A percentile compares a stretch with the other conserved stretches of the same genome.
Conservation (phyloP, 1,140 invertebrate species). For the Andrena cerasifolii region DNA sequence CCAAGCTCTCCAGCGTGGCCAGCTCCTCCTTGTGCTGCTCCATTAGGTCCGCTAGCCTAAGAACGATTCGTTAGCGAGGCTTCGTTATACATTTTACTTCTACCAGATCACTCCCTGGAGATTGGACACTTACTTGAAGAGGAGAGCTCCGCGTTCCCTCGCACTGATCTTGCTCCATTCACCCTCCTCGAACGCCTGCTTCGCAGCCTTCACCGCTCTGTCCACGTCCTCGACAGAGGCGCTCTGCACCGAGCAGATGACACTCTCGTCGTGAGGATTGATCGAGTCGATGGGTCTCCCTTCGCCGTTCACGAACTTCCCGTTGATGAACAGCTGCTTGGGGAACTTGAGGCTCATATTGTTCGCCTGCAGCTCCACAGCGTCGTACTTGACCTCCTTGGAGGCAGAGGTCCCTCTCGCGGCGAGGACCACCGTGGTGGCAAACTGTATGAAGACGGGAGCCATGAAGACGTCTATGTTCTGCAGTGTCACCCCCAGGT, state of each 20-base stretch:
- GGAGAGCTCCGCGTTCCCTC: constrained; percentile 89
- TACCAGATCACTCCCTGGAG: too few relatives aligned
- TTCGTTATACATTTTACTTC: too few relatives aligned
- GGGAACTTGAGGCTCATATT: constrained; percentile 93
- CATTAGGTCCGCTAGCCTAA: constrained; percentile 95
- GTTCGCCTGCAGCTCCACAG: constrained; percentile 90
- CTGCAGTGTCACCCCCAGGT: constrained; percentile 89
- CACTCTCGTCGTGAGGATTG: constrained; percentile 93
- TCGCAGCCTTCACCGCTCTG: constrained; percentile 92
- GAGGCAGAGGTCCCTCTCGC: constrained; percentile 84
- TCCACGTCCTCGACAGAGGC: constrained; percentile 92
- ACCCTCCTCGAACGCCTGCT: constrained; percentile 93
- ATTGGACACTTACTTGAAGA: constrained; percentile 85
- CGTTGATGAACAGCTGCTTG: constrained; percentile 95
- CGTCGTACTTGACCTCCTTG: constrained; percentile 86
- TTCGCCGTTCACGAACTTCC: constrained; percentile 92
- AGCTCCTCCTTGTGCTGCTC: constrained; percentile 96
- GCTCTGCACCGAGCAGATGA: constrained; percentile 89
- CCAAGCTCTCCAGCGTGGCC: constrained; percentile 95
- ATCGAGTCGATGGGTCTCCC: constrained; percentile 86
- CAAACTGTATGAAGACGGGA: constrained; percentile 93
- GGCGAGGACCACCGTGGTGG: constrained; percentile 85
- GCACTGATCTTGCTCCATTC: constrained; percentile 95
- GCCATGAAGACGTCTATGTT: constrained; percentile 97
- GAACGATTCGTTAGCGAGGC: too few relatives aligned